Percentiles rank a stretch among this genome's conserved stretches.
Conservation (phyloP, 2,797 vertebrate species). For the Enteromius mattozi region DNA sequence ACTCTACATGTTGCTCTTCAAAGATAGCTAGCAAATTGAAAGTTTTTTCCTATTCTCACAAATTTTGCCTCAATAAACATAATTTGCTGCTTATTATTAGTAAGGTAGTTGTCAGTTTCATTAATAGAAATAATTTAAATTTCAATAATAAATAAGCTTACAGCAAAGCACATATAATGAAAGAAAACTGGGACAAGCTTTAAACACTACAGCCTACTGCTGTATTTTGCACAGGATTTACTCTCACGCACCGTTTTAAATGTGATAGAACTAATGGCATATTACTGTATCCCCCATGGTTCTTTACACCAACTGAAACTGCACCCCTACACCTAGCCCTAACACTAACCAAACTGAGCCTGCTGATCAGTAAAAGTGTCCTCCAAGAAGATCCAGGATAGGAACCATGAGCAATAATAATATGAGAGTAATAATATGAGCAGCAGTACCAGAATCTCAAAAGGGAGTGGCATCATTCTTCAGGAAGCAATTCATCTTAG, state of each 20-base stretch:
- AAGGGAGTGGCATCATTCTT: not conserved
- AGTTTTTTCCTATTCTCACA: not conserved
- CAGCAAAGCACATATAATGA: not conserved
- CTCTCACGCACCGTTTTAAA: not conserved
- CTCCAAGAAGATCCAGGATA: not conserved
- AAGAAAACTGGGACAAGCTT: not conserved
- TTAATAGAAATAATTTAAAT: not conserved
- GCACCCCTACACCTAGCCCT: not conserved
- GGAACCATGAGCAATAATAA: not conserved
- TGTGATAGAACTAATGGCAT: not conserved
- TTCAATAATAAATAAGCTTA: not conserved
- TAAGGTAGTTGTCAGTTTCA: not conserved
- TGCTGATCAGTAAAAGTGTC: not conserved
- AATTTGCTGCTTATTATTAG: not conserved
- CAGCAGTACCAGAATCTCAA: not conserved
- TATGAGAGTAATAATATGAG: too few species aligned
- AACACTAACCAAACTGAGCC: not conserved
- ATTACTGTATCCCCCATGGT: not conserved
- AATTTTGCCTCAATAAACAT: not conserved
- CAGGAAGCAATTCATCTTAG: not conserved
- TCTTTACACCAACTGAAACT: not conserved
- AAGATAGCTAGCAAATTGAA: not conserved
- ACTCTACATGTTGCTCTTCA: not conserved
- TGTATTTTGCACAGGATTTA: not conserved
- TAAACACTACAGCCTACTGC: not conserved